These are phyloP conservation scores for Elysia chlorotica DNA, from an alignment of 1,140 invertebrate genomes.

Conservation along the genomic window DNA sequence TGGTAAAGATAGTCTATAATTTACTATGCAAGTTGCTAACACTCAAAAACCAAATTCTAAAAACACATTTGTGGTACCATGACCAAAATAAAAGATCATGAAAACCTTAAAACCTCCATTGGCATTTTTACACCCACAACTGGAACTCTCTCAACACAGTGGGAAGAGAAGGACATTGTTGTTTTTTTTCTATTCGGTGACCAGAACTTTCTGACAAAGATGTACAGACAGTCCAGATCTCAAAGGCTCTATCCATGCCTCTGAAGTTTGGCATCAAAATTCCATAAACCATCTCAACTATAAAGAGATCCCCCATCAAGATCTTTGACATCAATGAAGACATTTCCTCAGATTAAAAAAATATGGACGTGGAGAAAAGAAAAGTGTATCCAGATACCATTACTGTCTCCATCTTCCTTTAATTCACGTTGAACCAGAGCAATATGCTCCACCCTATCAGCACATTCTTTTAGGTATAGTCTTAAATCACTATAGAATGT, in stretches of 20 bases:
- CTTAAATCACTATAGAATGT: slow-evolving; percentile 4
- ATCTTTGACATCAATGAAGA: neutral
- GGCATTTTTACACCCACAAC: neutral
- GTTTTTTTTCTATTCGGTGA: slow-evolving; percentile 4
- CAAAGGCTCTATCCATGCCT: neutral
- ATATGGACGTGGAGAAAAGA: neutral
- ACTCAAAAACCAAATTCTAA: neutral
- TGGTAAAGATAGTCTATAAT: neutral
- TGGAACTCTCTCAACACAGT: neutral
- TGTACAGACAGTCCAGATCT: slow-evolving; percentile 6
- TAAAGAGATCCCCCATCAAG: neutral
- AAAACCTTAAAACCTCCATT: neutral
- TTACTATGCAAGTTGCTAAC: slow-evolving; percentile 9
- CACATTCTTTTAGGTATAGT: slow-evolving; percentile 11
- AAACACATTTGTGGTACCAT: slow-evolving; percentile 2
- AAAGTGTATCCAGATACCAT: neutral
- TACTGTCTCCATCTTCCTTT: neutral
- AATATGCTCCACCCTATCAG: slow-evolving; percentile 6
- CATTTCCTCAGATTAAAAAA: neutral
- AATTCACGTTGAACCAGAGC: neutral
- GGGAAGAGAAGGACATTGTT: neutral
- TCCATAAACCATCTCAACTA: neutral
- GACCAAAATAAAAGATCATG: neutral
- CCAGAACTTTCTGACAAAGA: slow-evolving; percentile 1
- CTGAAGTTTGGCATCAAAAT: neutral